Evolutionary conservation across 30 jellyfish, hydroid and myxozoan species (phyloP), one percentile per base, ranked within the genome.

Genomic region (Aurelia sp.): DNA sequence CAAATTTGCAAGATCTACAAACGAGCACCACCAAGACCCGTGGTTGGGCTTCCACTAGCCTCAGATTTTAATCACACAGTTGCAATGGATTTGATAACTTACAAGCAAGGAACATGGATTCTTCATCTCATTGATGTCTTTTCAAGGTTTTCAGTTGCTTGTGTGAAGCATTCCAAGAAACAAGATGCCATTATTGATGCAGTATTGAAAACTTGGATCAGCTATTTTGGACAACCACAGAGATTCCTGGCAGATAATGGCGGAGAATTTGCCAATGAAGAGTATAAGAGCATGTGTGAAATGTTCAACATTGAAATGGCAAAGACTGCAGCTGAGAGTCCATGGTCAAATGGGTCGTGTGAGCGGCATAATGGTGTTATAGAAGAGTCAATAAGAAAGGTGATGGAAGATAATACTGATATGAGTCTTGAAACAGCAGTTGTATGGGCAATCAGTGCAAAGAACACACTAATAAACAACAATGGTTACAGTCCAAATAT

Each of bases 201-300:
- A 38, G 50, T 38, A 38, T 38, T 38, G 50, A 38, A 38, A 38
- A 38, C 50, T 4, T 38, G 67, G 67, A 58, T 58, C 27, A 15
- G 27, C 67, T 58, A 15, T 15, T 58, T 5, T 13, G 67, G 67
- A 2, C 27, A 17, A 57, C 88, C 88, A 7, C 31, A 63, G 62
- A 63, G 63, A 61, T 63, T 68, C 71, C 71, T 82, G 58, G 63
- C 87, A 21, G 92, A 82, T 67, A 82, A 82, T 82, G 89, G 92
- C 3, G 89, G 87, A 13, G 92, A 82, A 82, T 82, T 67, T 70
- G 68, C 63, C 67, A 82, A 82, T 71, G 78, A 30, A 53, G 90
- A 67, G 51, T 82, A 67, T 35, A 50, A 52, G 47, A 70, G 47
- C 33, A 55, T 55, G 78, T 50, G 86, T 57, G 92, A 82, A 41